Percentiles rank a stretch among this genome's conserved stretches.
Evolutionary conservation across 2,113 vertebrate genomes (phyloP).

Genomic region (Salvelinus alpinus): DNA sequence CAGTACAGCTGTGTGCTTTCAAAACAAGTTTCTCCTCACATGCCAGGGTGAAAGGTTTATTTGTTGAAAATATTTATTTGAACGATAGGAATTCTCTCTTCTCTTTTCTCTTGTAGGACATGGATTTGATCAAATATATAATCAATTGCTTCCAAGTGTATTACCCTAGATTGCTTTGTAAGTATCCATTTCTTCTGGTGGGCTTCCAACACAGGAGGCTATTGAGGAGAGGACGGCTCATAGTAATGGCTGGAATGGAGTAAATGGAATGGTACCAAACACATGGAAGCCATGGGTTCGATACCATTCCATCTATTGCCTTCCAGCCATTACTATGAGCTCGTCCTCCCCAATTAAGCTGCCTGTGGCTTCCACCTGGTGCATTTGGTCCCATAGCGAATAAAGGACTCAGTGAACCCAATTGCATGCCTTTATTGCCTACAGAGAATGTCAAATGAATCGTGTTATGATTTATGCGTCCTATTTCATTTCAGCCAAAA

Average conservation of each 20-base stretch:
- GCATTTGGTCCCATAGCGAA: not conserved
- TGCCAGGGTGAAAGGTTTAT: too few species aligned
- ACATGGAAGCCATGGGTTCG: too few species aligned
- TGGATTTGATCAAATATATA: slow-evolving; percentile 88
- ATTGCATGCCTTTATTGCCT: too few species aligned
- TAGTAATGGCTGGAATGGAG: too few species aligned
- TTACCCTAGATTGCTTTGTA: slow-evolving; percentile 88
- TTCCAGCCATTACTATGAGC: too few species aligned
- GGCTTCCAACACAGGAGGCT: too few species aligned
- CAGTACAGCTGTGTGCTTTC: not conserved
- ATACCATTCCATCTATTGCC: too few species aligned
- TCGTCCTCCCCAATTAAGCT: too few species aligned
- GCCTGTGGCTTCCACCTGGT: not conserved
- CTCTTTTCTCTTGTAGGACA: slow-evolving; percentile 73
- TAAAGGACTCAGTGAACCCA: not conserved
- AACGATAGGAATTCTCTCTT: not conserved
- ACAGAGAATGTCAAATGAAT: not conserved
- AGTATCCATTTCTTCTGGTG: slow-evolving; percentile 63
- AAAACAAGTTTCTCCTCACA: not conserved
- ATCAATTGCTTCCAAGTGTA: slow-evolving; percentile 88
- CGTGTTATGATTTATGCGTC: not conserved
- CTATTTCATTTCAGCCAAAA: slow-evolving; percentile 76
- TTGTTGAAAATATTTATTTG: not conserved
- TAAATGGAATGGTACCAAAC: too few species aligned
- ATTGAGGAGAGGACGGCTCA: too few species aligned